These are phyloP conservation scores for Ennomos fuscantarius DNA, from an alignment of 2,888 invertebrate genomes.

Conservation along the genomic window DNA sequence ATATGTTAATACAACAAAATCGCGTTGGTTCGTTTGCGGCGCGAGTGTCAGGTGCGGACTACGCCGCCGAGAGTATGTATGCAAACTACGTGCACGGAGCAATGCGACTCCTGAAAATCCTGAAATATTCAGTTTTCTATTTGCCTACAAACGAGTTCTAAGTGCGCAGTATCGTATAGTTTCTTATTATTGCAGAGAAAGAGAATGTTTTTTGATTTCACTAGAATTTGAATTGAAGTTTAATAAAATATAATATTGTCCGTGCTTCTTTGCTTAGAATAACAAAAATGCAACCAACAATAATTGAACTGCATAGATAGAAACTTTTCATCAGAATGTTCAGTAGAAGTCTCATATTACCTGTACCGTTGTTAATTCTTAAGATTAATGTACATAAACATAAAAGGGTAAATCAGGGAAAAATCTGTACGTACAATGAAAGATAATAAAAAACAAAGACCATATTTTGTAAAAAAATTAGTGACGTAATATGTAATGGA, in stretches of 20 bases:
- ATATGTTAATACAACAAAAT: neutral
- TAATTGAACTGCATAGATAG: too few species aligned
- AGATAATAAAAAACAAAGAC: too few species aligned
- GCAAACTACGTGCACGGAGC: conserved; percentile 24
- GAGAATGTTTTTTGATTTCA: conserved; percentile 10
- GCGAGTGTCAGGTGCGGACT: conserved; percentile 22
- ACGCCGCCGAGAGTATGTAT: conserved; percentile 5
- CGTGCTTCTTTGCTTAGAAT: too few species aligned
- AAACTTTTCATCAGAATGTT: too few species aligned
- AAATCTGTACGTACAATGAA: too few species aligned
- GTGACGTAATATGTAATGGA: too few species aligned
- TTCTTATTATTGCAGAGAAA: conserved; percentile 22
- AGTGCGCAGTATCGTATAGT: conserved; percentile 20
- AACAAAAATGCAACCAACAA: too few species aligned
- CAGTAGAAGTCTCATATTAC: too few species aligned
- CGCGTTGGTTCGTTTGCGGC: conserved; percentile 6
- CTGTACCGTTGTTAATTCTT: too few species aligned
- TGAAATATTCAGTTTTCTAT: conserved; percentile 33
- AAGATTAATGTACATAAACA: too few species aligned
- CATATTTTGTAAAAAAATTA: too few species aligned
- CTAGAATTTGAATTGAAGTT: conserved; percentile 15
- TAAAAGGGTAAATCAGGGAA: too few species aligned
- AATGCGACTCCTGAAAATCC: conserved; percentile 18
- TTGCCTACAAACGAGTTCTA: conserved; percentile 31
- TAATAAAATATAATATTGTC: conserved; percentile 8